These are phyloP conservation scores for Penaeus indicus DNA, from an alignment of 1,140 invertebrate species.

Conservation along the genomic window DNA sequence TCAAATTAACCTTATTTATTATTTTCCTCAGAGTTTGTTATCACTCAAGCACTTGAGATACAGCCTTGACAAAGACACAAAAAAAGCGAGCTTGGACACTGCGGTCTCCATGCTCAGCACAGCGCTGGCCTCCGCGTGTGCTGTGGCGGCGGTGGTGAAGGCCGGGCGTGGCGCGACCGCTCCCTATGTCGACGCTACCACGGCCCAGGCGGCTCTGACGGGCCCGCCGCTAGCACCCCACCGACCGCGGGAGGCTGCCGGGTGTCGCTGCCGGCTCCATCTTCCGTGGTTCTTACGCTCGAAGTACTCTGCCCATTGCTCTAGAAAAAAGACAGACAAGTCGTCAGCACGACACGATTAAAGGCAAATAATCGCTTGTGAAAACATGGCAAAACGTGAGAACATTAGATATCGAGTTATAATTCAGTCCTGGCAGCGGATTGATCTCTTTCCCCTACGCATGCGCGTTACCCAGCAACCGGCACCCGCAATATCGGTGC, in stretches of 20 bases:
- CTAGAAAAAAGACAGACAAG: too few species aligned
- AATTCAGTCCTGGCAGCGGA: conserved; percentile 23
- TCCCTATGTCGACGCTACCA: conserved; percentile 46
- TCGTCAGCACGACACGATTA: too few species aligned
- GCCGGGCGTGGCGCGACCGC: conserved; percentile 45
- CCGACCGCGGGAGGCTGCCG: conserved; percentile 3
- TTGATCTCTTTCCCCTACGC: conserved; percentile 32
- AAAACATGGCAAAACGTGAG: too few species aligned
- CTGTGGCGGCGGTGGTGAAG: conserved; percentile 27
- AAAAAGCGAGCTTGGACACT: conserved; percentile 31
- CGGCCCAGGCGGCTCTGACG: conserved; percentile 46
- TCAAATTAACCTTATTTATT: too few species aligned
- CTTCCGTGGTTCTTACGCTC: not conserved
- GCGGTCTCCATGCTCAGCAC: conserved; percentile 42
- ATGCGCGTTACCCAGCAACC: conserved; percentile 32
- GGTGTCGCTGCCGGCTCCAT: conserved; percentile 9
- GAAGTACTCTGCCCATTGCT: not conserved
- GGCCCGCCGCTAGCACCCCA: conserved; percentile 39
- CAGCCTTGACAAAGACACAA: conserved; percentile 46
- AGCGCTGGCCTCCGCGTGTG: conserved; percentile 13
- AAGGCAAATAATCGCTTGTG: too few species aligned
- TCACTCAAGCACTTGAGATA: not conserved
- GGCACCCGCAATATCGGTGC: conserved; percentile 51
- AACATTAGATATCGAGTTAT: too few species aligned
- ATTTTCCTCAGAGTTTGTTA: conserved; percentile 20